Evolutionary conservation across 2,888 invertebrate species (phyloP), one percentile per base, ranked within the genome.

Genomic region (Gibbula magus): DNA sequence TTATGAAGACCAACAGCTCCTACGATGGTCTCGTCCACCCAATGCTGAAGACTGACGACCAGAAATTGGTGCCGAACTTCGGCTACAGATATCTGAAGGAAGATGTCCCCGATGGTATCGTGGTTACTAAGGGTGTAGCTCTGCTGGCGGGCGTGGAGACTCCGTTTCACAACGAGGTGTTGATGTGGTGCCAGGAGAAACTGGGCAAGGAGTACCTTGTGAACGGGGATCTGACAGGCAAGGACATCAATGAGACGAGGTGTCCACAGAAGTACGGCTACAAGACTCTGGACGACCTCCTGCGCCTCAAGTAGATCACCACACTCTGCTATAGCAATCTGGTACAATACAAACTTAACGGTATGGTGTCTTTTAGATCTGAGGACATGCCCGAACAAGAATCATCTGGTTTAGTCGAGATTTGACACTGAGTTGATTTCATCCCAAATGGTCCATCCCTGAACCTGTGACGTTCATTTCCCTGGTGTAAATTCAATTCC

Each of bases 261-360:
- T 87, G 88, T 3, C 90, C 90, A 3, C 88, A 89, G 75, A 85
- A 85, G 0, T 90, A 85, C 75, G 88, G 88, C 0, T 87, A 87
- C 75, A 85, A 83, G 53, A 87, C 86, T 20, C 53, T 90, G 8
- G 82, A 87, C 0, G 86, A 87, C 18, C 75, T 81, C 45, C 83
- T 5, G 79, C 78, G 16, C 84, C 84, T 74, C 67, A 51, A n/a
- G 67, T 77, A 2, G 66, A 82, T 35, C 39, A 73, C 45, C 81
- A 78, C 8, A 75, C 82, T 13, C 56, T 79, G 13, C 35, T 78
- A n/a, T 35, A 51, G 7, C 35, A 35, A 35, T 8, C 35, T 35
- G 35, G 8, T 35, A 35, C 35, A 35, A 5, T 35, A 35, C 35
- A 8, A n/a, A 35, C 35, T 35, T 35, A 5, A 5, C 35, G 3